phyloP scores from a whole-genome alignment of 2,888 invertebrate genomes.

The Amblyteles armatorius region DNA sequence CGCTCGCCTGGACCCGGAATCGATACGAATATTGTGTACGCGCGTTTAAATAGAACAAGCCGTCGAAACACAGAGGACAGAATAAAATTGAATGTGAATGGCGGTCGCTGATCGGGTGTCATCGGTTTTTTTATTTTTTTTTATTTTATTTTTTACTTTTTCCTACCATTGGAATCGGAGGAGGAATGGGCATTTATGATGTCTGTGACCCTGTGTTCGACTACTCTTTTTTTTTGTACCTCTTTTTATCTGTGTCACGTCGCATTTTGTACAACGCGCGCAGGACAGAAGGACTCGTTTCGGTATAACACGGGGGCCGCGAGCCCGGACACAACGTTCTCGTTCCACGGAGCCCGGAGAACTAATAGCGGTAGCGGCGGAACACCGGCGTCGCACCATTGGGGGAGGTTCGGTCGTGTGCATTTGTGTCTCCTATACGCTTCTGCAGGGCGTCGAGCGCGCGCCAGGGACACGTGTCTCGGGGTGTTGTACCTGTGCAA shows the following conservation, averaged over 20 bases:
- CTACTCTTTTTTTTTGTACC: not conserved
- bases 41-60: not conserved
- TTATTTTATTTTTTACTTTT: not conserved
- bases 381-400: conserved; percentile 30
- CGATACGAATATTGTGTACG: not conserved
- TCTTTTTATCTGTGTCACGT: conserved; percentile 37
- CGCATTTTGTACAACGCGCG: conserved; percentile 8
- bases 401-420: conserved; percentile 30
- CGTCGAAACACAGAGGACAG: not conserved
- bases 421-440: conserved; percentile 45
- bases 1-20: not conserved
- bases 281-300: conserved; percentile 17
- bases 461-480: conserved; percentile 66
- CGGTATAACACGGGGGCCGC: conserved; percentile 1
- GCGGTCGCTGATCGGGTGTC: conserved; percentile 24
- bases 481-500: conserved; percentile 65
- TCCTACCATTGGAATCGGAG: not conserved
- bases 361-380: conserved; percentile 56
- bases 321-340: conserved; percentile 30
- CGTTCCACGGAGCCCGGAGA: conserved; percentile 29
- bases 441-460: conserved; percentile 31
- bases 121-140: conserved; percentile 24
- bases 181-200: conserved; percentile 2
- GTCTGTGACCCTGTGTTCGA: conserved; percentile 37
- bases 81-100: conserved; percentile 23